Evolutionary conservation across 2,113 vertebrate genomes (phyloP).

Genomic region (Cebus imitator): DNA sequence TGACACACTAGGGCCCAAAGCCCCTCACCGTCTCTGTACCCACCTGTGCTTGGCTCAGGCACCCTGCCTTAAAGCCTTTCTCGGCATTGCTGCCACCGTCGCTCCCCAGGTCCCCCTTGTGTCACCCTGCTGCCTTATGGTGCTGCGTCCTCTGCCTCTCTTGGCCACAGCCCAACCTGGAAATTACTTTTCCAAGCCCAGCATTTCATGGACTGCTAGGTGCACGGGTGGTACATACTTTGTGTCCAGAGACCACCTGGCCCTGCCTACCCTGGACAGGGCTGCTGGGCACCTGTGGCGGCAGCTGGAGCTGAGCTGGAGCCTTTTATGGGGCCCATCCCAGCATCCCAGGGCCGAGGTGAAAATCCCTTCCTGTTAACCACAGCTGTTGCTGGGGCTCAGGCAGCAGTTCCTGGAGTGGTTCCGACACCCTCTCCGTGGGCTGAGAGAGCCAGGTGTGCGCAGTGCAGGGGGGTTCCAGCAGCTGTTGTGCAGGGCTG

Average conservation of each 20-base stretch:
- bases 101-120: background rate
- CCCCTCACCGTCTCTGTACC: rapidly evolving
- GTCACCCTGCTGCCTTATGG: background rate
- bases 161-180: background rate
- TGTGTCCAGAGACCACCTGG: background rate
- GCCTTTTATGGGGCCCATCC: background rate
- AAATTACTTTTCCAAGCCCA: background rate
- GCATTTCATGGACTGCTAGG: background rate
- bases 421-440: background rate
- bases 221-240: background rate
- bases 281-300: background rate
- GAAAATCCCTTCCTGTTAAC: background rate
- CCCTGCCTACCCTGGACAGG: background rate
- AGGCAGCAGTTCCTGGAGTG: background rate
- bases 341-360: background rate
- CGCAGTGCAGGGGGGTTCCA: background rate
- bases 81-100: background rate
- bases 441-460: rapidly evolving
- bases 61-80: background rate
- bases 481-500: background rate
- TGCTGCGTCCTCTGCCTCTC: rapidly evolving
- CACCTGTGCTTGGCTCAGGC: background rate
- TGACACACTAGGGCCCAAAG: background rate
- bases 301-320: background rate
- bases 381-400: background rate